Conservation (phyloP, 1,140 invertebrate genomes). For the Conus betulinus region DNA sequence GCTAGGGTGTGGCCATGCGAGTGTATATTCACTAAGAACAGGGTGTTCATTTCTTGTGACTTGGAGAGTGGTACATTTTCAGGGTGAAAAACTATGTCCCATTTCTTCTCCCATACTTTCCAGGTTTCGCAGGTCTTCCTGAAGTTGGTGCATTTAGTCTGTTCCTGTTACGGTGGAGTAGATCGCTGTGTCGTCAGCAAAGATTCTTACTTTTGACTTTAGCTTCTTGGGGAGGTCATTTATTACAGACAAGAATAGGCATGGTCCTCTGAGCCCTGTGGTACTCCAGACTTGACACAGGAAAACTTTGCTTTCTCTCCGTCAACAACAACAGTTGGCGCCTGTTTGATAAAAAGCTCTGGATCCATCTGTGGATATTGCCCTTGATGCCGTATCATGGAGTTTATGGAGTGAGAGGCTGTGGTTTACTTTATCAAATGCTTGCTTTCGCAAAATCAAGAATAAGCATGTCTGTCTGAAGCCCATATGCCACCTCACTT, state of each 20-base stretch:
- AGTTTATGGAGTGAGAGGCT: constrained; percentile 8
- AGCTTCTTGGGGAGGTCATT: not conserved
- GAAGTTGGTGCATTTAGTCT: not conserved
- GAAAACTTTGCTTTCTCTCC: constrained; percentile 21
- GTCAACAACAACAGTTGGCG: constrained; percentile 7
- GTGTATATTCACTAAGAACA: too few relatives aligned
- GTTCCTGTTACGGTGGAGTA: not conserved
- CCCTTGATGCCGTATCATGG: too few relatives aligned
- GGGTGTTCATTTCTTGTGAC: too few relatives aligned
- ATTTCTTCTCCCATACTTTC: not conserved
- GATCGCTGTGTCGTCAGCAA: constrained; percentile 11
- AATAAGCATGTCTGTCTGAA: not conserved
- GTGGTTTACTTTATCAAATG: not conserved
- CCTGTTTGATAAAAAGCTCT: not conserved
- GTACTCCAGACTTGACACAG: not conserved
- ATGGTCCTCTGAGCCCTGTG: constrained; percentile 29
- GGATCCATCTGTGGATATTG: too few relatives aligned
- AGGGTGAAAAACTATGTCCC: not conserved
- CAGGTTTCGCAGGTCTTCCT: not conserved
- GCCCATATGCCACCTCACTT: not conserved
- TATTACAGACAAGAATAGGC: constrained; percentile 36
- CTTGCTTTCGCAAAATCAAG: too few relatives aligned
- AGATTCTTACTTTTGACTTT: not conserved
- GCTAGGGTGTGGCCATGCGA: not conserved
- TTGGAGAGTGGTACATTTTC: too few relatives aligned